Percentiles rank a stretch among this genome's conserved stretches.
These are phyloP conservation scores for Eupithecia exiguata DNA, from an alignment of 2,888 invertebrate species.

Conservation along the genomic window DNA sequence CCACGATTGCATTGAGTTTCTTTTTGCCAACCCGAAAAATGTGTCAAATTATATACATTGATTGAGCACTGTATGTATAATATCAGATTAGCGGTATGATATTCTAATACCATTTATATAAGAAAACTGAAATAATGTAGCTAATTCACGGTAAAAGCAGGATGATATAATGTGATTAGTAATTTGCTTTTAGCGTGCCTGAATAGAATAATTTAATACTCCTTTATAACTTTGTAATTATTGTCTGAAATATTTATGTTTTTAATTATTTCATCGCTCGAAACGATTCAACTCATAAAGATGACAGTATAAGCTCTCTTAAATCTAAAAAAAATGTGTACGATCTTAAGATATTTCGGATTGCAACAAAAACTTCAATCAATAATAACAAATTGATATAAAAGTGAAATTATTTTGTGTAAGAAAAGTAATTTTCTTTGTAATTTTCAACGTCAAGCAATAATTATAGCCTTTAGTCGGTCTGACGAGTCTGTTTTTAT, in stretches of 20 bases:
- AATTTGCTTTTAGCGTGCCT: slow-evolving; percentile 45
- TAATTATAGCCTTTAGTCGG: slow-evolving; percentile 74
- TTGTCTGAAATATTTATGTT: slow-evolving; percentile 28
- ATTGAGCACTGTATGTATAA: slow-evolving; percentile 34
- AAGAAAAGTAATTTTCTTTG: slow-evolving; percentile 44
- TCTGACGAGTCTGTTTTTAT: slow-evolving; percentile 56
- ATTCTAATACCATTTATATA: slow-evolving; percentile 35
- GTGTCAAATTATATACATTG: slow-evolving; percentile 64
- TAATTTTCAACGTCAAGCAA: slow-evolving; percentile 66
- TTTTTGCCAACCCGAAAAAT: slow-evolving; percentile 62
- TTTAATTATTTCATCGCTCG: background rate
- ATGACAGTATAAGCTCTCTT: slow-evolving; percentile 20
- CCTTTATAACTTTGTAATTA: slow-evolving; percentile 18
- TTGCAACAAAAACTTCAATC: slow-evolving; percentile 25
- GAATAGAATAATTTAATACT: slow-evolving; percentile 31
- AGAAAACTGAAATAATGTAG: slow-evolving; percentile 30
- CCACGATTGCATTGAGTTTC: slow-evolving; percentile 24
- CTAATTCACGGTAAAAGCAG: slow-evolving; percentile 37
- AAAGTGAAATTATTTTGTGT: slow-evolving; percentile 42
- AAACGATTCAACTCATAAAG: background rate
- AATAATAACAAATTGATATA: slow-evolving; percentile 17
- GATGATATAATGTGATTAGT: slow-evolving; percentile 41
- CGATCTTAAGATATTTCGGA: background rate
- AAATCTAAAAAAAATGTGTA: background rate
- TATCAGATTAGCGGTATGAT: slow-evolving; percentile 27